Conservation (phyloP, 2,797 vertebrate species). For the Phalloptychus januarius region DNA sequence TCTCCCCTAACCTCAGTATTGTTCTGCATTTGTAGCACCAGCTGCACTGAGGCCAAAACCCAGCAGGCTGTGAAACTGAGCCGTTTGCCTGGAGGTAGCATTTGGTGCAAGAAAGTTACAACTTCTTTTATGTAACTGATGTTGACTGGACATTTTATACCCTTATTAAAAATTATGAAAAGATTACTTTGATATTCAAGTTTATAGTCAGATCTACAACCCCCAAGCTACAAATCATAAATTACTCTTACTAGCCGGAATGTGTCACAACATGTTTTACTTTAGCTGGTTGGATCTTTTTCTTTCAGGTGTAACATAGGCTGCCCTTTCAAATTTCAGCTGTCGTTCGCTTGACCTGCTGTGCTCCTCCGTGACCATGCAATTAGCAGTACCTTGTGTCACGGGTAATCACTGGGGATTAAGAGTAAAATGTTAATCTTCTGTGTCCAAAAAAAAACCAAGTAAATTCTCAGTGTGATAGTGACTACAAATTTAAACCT, state of each 20-base stretch:
- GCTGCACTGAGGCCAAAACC: constrained; percentile 2
- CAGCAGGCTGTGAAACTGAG: constrained; percentile 17
- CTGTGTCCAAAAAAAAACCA: constrained; percentile 22
- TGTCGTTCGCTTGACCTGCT: background rate
- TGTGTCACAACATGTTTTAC: background rate
- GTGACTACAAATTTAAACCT: constrained; percentile 59
- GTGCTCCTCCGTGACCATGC: background rate
- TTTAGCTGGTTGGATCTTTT: background rate
- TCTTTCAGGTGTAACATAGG: constrained; percentile 1
- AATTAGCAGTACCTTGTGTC: constrained; percentile 16
- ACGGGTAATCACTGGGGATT: constrained; percentile 36
- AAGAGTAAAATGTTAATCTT: constrained; percentile 55
- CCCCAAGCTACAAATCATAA: background rate
- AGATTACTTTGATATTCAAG: background rate
- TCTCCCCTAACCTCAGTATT: background rate
- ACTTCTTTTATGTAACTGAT: background rate
- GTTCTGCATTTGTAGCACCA: background rate
- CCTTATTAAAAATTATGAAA: constrained; percentile 2
- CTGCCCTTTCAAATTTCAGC: constrained; percentile 1
- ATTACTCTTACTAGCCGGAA: background rate
- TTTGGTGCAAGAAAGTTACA: background rate
- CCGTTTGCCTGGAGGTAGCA: background rate
- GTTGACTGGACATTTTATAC: background rate
- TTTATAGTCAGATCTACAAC: background rate
- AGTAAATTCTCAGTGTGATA: constrained; percentile 52